Evolutionary conservation across 2,888 invertebrate species (phyloP).

Genomic region (Cyclophora punctaria): DNA sequence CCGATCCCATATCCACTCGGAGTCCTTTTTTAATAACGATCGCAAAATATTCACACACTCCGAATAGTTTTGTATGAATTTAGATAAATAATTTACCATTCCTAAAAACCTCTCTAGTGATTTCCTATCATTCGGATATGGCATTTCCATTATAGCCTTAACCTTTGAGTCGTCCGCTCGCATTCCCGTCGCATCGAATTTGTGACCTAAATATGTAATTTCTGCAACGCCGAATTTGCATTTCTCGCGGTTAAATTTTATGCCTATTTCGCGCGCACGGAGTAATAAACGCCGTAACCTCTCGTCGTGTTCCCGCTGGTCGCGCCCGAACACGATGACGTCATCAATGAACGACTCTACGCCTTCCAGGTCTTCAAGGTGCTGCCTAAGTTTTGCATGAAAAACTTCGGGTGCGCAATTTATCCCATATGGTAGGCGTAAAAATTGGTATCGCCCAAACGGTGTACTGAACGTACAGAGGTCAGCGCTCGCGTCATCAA

Average conservation of each 20-base stretch:
- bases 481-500: slow-evolving; percentile 17
- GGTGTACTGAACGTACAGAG: slow-evolving; percentile 15
- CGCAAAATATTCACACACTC: slow-evolving; percentile 6
- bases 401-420: slow-evolving; percentile 13
- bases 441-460: slow-evolving; percentile 11
- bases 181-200: slow-evolving; percentile 6
- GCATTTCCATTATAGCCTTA: slow-evolving; percentile 16
- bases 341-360: slow-evolving; percentile 10
- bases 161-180: slow-evolving; percentile 8
- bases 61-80: slow-evolving; percentile 22
- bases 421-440: slow-evolving; percentile 8
- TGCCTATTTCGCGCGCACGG: slow-evolving; percentile 4
- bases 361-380: slow-evolving; percentile 11
- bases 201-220: slow-evolving; percentile 12
- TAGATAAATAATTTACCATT: slow-evolving; percentile 9
- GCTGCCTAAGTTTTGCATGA: slow-evolving; percentile 8
- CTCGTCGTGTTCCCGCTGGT: slow-evolving; percentile 8
- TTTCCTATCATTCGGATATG: slow-evolving; percentile 7
- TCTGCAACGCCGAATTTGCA: slow-evolving; percentile 12
- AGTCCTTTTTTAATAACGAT: slow-evolving; percentile 14
- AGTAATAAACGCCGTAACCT: slow-evolving; percentile 4
- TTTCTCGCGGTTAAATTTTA: slow-evolving; percentile 11
- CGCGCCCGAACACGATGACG: slow-evolving; percentile 14
- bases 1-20: slow-evolving; percentile 15
- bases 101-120: slow-evolving; percentile 15